Base-by-base conservation (phyloP, 2,113 vertebrate genomes). In the Leptocoma aspasia region DNA sequence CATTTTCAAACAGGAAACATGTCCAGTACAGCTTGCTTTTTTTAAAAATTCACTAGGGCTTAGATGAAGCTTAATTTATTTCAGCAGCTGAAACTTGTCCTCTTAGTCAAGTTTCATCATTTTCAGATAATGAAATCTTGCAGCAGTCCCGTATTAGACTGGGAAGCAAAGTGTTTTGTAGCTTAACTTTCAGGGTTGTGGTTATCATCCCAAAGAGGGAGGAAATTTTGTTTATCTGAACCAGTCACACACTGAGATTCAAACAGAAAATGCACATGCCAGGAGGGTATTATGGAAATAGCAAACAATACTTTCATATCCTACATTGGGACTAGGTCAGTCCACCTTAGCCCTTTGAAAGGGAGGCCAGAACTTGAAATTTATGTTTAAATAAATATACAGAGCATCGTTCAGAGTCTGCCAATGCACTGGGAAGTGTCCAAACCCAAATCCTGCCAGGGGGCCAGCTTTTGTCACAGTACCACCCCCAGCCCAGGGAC, bases 41-140 rank as follows among this genome's bases (percentile, higher is more conserved):
- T 26, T 11, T 6, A 5, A 12, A 12, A 52, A 88, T 26, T 91
- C 49, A 22, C 26, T 61, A 15, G 3, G 45, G 18, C 41, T 94
- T 90, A 87, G 54, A 35, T 85, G 75, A 63, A 85, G 33, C 33
- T 91, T 80, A 71, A 77, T 90, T 95, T 95, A 72, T 85, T 92
- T 93, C 63, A 77, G 79, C 63, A 72, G 30, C 63, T 82, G 63
- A 69, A 95, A 91, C 53, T 91, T 93, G 65, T 53, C 45, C 59
- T 89, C 44, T 76, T 68, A 76, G 72, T 53, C 44, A 56, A 61
- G 57, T 92, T 92, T 60, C 79, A 80, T 90, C 49, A 16, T 56
- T 90, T 92, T 57, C 73, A 79, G 65, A 71, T 90, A 90, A 82
- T 59, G 68, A 61, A 92, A 47, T 54, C 45, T 72, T 56, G 35